Percentiles rank a stretch among this genome's conserved stretches.
phyloP scores from a whole-genome alignment of 2,888 invertebrate genomes.

The Drosophila dives region DNA sequence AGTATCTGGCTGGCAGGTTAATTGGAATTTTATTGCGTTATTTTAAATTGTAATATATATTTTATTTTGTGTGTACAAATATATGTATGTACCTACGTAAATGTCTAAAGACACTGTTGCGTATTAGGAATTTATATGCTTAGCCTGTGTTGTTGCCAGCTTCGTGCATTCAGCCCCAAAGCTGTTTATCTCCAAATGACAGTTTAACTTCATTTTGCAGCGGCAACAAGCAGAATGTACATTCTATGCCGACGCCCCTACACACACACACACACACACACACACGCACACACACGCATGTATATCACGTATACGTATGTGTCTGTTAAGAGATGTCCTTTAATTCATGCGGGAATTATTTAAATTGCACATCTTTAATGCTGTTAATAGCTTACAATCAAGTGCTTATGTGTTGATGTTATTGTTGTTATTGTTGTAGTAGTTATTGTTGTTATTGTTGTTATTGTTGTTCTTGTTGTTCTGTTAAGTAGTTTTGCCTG shows the following conservation, averaged over 20 bases:
- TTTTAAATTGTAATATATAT: background rate
- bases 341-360: slow-evolving; percentile 75
- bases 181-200: slow-evolving; percentile 72
- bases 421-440: slow-evolving; percentile 22
- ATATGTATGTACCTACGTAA: slow-evolving; percentile 17
- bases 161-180: slow-evolving; percentile 55
- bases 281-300: background rate
- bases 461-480: slow-evolving; percentile 10
- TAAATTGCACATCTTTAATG: slow-evolving; percentile 76
- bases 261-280: background rate
- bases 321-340: slow-evolving; percentile 47
- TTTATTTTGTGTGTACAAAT: slow-evolving; percentile 4
- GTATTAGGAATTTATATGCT: slow-evolving; percentile 74
- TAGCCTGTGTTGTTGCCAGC: slow-evolving; percentile 43
- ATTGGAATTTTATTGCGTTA: background rate
- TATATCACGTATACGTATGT: background rate
- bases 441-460: slow-evolving; percentile 32
- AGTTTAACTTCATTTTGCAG: slow-evolving; percentile 66
- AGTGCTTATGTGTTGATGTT: slow-evolving; percentile 50
- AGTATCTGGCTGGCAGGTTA: background rate
- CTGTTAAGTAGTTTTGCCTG: slow-evolving; percentile 16
- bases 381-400: slow-evolving; percentile 81
- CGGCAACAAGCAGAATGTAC: slow-evolving; percentile 15
- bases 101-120: slow-evolving; percentile 52
- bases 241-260: slow-evolving; percentile 12